Percentiles rank a stretch among this genome's conserved stretches.
Conservation (phyloP, 2,113 vertebrate genomes). For the Apteryx owenii region DNA sequence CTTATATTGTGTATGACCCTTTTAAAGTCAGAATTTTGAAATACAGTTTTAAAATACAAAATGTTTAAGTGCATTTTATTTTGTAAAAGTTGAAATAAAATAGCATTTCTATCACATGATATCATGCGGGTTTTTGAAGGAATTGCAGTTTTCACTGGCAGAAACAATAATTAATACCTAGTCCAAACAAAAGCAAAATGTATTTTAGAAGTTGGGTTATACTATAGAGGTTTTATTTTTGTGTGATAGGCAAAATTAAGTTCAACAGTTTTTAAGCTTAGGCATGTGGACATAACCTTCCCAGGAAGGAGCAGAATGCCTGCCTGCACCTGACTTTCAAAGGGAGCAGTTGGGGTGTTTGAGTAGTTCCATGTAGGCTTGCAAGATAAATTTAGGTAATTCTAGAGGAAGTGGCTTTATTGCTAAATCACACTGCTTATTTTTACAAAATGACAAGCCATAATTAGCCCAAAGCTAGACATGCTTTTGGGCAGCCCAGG, state of each 20-base stretch:
- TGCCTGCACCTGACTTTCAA: not conserved
- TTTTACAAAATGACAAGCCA: not conserved
- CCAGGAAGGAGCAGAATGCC: not conserved
- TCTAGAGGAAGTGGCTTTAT: not conserved
- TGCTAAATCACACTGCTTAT: not conserved
- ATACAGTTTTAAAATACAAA: not conserved
- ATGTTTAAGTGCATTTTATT: slow-evolving; percentile 31
- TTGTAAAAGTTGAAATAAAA: not conserved
- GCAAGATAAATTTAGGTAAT: not conserved
- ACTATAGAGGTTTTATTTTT: not conserved
- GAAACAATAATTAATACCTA: slow-evolving; percentile 65
- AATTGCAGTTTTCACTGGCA: slow-evolving; percentile 46
- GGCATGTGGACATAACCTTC: not conserved
- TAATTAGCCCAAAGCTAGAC: not conserved
- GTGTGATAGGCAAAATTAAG: not conserved
- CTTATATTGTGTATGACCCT: too few species aligned
- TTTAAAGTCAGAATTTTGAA: too few species aligned
- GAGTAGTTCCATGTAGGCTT: not conserved
- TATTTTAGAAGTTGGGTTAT: slow-evolving; percentile 48
- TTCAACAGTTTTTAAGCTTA: not conserved
- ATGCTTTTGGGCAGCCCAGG: not conserved
- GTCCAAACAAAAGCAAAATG: slow-evolving; percentile 50
- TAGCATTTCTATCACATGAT: slow-evolving; percentile 59
- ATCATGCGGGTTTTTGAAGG: slow-evolving; percentile 39
- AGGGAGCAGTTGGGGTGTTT: not conserved